Base-by-base conservation (phyloP, 2,888 invertebrate species). In the Pimpla rufipes region DNA sequence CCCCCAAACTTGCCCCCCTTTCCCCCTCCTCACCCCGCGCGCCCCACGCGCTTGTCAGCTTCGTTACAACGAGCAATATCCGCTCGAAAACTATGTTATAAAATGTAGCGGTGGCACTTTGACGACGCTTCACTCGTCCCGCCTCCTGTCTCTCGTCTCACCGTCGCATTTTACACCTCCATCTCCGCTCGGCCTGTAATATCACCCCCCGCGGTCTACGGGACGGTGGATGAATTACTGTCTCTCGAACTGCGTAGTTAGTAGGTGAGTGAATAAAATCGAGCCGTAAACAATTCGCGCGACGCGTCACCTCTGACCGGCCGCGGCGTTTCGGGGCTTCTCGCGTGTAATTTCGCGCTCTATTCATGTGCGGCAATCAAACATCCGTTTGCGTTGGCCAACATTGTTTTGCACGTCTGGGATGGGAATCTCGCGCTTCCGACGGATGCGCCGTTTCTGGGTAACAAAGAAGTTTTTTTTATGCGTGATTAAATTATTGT, bases 1-100 rank as follows among this genome's bases (percentile, higher is more conserved):
- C 18, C 40, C 45, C 35, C 52, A 35, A 59, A 29, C 29, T 29
- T 5, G 29, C 29, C 75, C 40, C n/a, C 47, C 16, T 45, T 18
- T 42, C 42, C 45, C 42, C 45, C 11, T 40, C n/a, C n/a, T n/a
- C n/a, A n/a, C n/a, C n/a, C 16, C 10, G 11, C 23, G 6, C 42
- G 45, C 47, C 37, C 18, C 52, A 11, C 52, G 47, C 71, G 47
- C 55, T 42, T 45, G 29, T 66, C 64, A 57, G 55, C 37, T 71
- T 40, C 76, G 70, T 81, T 73, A 68, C 77, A 81, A 77, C 77
- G 52, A 78, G 81, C 81, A 77, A 81, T 81, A 81, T 81, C 73
- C 67, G 59, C 52, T 78, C 11, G 21, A 73, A 79, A 77, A 77
- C 73, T 78, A 57, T 42, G 77, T 73, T 74, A 77, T 59, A 68